A percentile compares a stretch with the other conserved stretches of the same genome.
These are phyloP conservation scores for Elgonia sp. DNA, from an alignment of 2,888 invertebrate species.

Conservation along the genomic window DNA sequence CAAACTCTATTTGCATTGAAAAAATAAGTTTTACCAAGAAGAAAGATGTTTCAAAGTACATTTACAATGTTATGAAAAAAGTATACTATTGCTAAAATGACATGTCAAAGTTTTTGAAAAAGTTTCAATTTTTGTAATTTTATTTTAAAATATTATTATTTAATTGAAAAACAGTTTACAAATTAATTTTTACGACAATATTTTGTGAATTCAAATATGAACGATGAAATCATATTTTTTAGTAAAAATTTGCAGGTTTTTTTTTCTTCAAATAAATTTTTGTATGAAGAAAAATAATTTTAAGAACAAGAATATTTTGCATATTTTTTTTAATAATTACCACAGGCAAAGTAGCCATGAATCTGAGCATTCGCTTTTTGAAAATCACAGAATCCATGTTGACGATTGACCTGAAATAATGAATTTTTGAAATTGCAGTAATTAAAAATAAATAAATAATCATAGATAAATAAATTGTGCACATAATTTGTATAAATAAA, in stretches of 20 bases:
- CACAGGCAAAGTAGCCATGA: conserved; percentile 95
- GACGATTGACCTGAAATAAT: conserved; percentile 93
- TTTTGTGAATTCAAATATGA: too few species aligned
- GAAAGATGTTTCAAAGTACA: not conserved
- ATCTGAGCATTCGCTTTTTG: conserved; percentile 91
- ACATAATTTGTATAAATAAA: not conserved
- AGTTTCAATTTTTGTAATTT: too few species aligned
- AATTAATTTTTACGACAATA: too few species aligned
- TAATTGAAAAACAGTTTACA: too few species aligned
- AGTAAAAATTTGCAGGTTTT: not conserved
- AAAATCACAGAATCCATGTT: conserved; percentile 94
- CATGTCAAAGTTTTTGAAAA: too few species aligned
- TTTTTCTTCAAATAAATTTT: too few species aligned
- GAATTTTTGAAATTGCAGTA: not conserved
- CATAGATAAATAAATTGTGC: conserved; percentile 5
- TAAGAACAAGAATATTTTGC: too few species aligned
- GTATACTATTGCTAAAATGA: too few species aligned
- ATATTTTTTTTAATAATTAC: conserved; percentile 88
- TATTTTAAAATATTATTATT: too few species aligned
- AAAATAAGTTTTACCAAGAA: too few species aligned
- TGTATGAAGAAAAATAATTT: not conserved
- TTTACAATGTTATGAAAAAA: too few species aligned
- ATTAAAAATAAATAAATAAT: not conserved
- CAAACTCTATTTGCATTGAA: too few species aligned
- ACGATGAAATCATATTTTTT: not conserved